Base-by-base conservation (phyloP, 2,888 invertebrate genomes). In the Mesorhabditis sp. region DNA sequence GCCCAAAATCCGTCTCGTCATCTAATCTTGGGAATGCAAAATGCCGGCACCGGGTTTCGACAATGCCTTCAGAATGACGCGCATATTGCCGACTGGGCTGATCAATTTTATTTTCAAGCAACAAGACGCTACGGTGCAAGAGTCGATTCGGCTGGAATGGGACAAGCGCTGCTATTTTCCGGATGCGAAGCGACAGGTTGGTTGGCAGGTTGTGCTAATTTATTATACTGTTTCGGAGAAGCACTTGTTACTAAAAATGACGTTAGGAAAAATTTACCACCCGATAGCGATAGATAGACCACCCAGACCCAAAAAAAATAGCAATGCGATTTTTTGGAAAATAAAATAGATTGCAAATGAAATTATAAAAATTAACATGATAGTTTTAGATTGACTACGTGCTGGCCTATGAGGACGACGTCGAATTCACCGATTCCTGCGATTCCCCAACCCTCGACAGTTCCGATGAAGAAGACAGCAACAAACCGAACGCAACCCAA, bases 321-420 rank as follows among this genome's bases (percentile, higher is more conserved):
- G 28, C 28, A 28, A 28, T 28, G 28, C 28, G 28, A 28, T 62
- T 67, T 62, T 65, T n/a, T 68, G n/a, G 43, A 68, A 7, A 15
- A 10, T 45, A 13, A 44, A 43, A 44, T n/a, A 43, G 44, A 15
- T 65, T 50, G 7, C 2, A 50, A 50, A 50, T 50, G 58, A n/a
- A 50, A 63, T 63, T 15, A 10, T n/a, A 43, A 68, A 28, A 28
- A 28, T 28, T 28, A 28, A 28, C 28, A 28, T 28, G 28, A 28
- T 61, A 13, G 43, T 43, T 68, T 10, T 65, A 75, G 74, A 74
- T 75, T 15, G 75, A 75, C 66, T 75, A 71, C 44, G 75, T 75
- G 10, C 61, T 75, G 42, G 75, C 74, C 28, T 75, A 68, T 45
- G 75, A 75, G 45, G 73, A 74, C 7, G 75, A 75, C 43, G 70